Percentiles rank a stretch among this genome's conserved stretches.
Conservation (phyloP, 35 echinoderm and acorn worm species). For the Apostichopus parvimensis region DNA sequence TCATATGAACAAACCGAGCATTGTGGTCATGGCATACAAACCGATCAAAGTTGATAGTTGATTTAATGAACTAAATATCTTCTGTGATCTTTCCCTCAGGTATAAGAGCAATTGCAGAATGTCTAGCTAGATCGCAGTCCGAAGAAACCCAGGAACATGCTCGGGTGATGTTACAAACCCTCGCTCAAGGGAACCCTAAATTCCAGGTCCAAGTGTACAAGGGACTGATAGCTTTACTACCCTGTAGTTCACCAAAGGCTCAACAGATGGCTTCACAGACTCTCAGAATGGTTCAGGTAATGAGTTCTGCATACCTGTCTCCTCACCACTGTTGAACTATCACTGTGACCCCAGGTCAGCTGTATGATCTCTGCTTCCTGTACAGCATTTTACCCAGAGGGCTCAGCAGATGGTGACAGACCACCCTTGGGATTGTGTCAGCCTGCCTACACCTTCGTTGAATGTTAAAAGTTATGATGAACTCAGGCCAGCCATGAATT, state of each 20-base stretch:
- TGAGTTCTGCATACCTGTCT: too few species aligned
- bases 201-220: constrained; percentile 95
- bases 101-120: constrained; percentile 92
- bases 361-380: too few species aligned
- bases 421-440: too few species aligned
- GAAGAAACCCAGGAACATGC: constrained; percentile 95
- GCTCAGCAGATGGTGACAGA: too few species aligned
- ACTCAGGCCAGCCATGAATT: too few species aligned
- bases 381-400: too few species aligned
- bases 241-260: constrained; percentile 91
- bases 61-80: neutral
- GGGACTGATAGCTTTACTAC: constrained; percentile 88
- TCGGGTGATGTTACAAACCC: constrained; percentile 72
- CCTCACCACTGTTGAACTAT: too few species aligned
- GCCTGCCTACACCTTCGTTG: too few species aligned
- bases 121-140: constrained; percentile 89
- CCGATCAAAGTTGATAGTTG: neutral
- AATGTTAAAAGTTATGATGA: too few species aligned
- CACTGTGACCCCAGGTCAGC: too few species aligned
- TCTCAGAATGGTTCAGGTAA: constrained; percentile 93
- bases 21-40: neutral
- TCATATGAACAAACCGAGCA: too few species aligned
- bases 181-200: constrained; percentile 96
- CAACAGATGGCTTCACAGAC: constrained; percentile 99
- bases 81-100: constrained; percentile 43